Base-by-base conservation (phyloP, 2,113 vertebrate species). In the Prinia subflava region DNA sequence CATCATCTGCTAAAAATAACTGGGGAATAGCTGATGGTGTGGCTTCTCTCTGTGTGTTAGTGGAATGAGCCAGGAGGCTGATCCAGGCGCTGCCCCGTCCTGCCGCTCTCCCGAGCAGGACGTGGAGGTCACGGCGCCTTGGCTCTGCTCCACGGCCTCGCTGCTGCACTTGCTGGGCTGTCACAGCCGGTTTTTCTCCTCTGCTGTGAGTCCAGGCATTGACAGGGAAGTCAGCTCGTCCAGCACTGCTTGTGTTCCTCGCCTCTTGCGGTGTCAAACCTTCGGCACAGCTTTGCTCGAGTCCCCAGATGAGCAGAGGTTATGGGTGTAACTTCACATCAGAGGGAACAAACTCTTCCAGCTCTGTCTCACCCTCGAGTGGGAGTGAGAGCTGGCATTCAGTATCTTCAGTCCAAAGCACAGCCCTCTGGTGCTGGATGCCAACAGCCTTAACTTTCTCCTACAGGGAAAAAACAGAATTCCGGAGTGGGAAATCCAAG, bases 1-100 rank as follows among this genome's bases (percentile, higher is more conserved):
- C 91, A 88, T 70, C 87, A 69, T 63, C 22, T 78, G 10, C 87
- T 84, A 95, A 94, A 95, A 92, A 92, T 91, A 92, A 62, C 68
- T 4, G 3, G 89, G 67, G 77, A 94, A 94, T 52, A 95, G 89
- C 91, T 92, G 89, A 94, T 89, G 73, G 73, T 35, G 65, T 78
- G 75, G 67, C 74, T 94, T 37, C 62, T 92, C 3, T 68, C 24
- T 0, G 1, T 0, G 2, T 14, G 11, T 21, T 19, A 53, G 53
- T n/a, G 55, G 46, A 89, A 91, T 65, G 24, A 87, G 84, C 35
- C 55, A 39, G 73, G 77, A 73, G 77, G 37, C 50, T 91, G 87
- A 74, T 89, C 14, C 41, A 73, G 59, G 87, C 75, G 24, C 47
- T 10, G 23, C 3, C n/a, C 23, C 35, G 23, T 78, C 60, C 90